Base-by-base conservation (phyloP, 2,888 invertebrate genomes). In the Trichogramma dendrolimi region DNA sequence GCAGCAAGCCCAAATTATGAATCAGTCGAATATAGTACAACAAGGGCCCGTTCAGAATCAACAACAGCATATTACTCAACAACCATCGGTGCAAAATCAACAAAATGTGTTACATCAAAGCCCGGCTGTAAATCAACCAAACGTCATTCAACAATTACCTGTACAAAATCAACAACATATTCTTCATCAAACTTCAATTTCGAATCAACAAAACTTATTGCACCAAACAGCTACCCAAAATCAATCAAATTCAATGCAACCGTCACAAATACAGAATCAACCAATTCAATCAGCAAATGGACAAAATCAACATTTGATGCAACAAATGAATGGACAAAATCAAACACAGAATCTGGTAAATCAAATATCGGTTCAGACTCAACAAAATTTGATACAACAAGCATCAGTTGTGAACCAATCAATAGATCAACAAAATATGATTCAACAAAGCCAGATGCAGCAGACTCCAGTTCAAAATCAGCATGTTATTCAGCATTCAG, bases 71-170 rank as follows among this genome's bases (percentile, higher is more conserved):
- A 67, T 67, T 42, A 69, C 67, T 38, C 65, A 70, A 7, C 69
- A 67, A 52, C 61, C 70, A 64, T 71, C 49, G 65, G 58, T 55
- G 42, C 67, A 69, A 41, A 69, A 81, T 76, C 72, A 78, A 69
- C 71, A 70, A 53, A 72, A 69, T 54, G 65, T 70, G 11, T 67
- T 65, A 52, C 69, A 70, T 39, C 72, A 8, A 47, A 68, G 46
- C 73, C 62, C 59, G n/a, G 59, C 75, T 67, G 51, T 79, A 76
- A 68, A 55, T 40, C 73, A 73, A 50, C 69, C 71, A 11, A 70
- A 72, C 42, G 59, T 66, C 41, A 73, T 74, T 47, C 70, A 66
- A 61, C 73, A 63, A 67, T 76, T 65, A 62, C 74, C 70, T 65
- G 67, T 68, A 4, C 58, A 64, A 49, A 68, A 58, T 47, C 72